phyloP scores from a whole-genome alignment of 2,888 invertebrate species.

The Achlya flavicornis region DNA sequence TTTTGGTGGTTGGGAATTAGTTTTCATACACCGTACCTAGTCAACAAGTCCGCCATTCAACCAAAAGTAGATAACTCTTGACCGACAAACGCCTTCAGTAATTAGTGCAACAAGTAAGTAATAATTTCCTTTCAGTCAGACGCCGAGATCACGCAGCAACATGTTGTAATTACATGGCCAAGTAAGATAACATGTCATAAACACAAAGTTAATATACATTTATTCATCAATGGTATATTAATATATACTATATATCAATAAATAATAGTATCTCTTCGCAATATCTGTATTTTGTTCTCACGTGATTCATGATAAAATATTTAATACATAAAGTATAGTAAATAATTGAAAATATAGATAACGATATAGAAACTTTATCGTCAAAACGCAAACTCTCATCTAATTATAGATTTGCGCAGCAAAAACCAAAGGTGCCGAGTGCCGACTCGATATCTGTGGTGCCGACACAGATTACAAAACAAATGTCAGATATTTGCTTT shows the following conservation, averaged over 20 bases:
- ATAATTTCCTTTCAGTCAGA: slow-evolving; percentile 17
- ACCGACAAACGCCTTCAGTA: slow-evolving; percentile 38
- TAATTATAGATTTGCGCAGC: neutral
- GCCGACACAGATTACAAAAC: too few species aligned
- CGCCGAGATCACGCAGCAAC: slow-evolving; percentile 46
- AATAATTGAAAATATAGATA: too few species aligned
- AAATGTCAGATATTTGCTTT: too few species aligned
- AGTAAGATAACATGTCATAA: slow-evolving; percentile 42
- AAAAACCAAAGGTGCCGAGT: too few species aligned
- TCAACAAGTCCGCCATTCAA: neutral
- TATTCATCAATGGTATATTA: slow-evolving; percentile 26
- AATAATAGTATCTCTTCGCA: too few species aligned
- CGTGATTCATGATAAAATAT: too few species aligned
- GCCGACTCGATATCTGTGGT: too few species aligned
- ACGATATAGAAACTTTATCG: too few species aligned
- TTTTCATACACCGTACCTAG: neutral
- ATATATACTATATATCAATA: neutral
- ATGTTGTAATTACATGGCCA: slow-evolving; percentile 50
- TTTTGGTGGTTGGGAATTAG: neutral
- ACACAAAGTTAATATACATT: slow-evolving; percentile 33
- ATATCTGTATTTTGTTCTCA: too few species aligned
- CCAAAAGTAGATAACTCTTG: slow-evolving; percentile 41
- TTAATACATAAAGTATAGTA: too few species aligned
- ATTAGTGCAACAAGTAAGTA: slow-evolving; percentile 31
- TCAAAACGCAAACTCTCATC: too few species aligned